phyloP scores from a whole-genome alignment of 2,113 vertebrate species.

The Atlantisia rogersi region DNA sequence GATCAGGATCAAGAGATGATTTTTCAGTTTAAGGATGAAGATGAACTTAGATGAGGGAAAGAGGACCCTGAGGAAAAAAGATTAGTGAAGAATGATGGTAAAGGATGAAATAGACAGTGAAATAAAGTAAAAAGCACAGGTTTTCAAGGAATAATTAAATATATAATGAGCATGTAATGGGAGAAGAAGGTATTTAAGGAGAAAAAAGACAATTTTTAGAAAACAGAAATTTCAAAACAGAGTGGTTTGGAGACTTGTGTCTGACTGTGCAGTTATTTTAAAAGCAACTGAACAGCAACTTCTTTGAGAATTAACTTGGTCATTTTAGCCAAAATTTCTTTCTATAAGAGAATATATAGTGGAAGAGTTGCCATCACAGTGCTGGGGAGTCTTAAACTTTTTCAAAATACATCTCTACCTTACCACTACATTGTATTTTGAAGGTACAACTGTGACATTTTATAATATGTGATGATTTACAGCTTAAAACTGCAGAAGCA shows the following conservation, averaged over 20 bases:
- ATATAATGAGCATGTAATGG: neutral
- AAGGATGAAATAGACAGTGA: neutral
- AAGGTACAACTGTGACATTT: neutral
- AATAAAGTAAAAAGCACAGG: neutral
- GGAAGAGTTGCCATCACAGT: neutral
- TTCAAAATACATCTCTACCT: neutral
- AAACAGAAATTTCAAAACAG: neutral
- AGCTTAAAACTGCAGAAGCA: neutral
- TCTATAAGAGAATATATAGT: neutral
- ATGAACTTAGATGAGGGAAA: neutral
- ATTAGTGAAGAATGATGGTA: neutral
- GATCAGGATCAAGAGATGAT: neutral
- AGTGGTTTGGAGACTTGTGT: neutral
- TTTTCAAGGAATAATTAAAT: conserved; percentile 19
- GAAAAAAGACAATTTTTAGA: neutral
- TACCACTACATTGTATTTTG: neutral
- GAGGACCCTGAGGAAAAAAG: neutral
- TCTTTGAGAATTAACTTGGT: neutral
- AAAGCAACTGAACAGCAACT: neutral
- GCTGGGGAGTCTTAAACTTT: neutral
- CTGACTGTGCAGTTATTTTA: neutral
- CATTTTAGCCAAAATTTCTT: neutral
- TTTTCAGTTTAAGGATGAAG: conserved; percentile 13
- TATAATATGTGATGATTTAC: neutral
- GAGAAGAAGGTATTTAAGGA: neutral